Base-by-base conservation (phyloP, 1,140 invertebrate genomes). In the Aphaenogaster rudis region DNA sequence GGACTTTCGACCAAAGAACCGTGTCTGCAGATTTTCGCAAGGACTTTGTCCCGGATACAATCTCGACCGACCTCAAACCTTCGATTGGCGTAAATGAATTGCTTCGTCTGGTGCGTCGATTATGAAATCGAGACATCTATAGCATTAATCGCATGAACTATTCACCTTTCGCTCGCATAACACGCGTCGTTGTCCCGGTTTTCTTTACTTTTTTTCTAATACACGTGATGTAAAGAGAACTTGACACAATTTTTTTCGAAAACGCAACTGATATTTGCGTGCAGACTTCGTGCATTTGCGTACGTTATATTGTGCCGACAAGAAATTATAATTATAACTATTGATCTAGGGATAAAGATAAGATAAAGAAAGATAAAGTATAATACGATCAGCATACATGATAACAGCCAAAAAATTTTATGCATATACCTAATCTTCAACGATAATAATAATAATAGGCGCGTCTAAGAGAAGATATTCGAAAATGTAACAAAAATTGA, bases 91-190 rank as follows among this genome's bases (percentile, higher is more conserved):
- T 48, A 28, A 50, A 85, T 21, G 52, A 52, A 42, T 59, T 61
- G n/a, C 45, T 15, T 52, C 15, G 45, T 69, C 39, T 81, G 63
- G 28, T 8, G 45, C 9, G 17, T 52, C n/a, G 13, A 33, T 88
- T 74, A 79, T 13, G 52, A 36, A 88, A 54, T 67, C 45, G 9
- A 82, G 36, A 77, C 17, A 69, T 76, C 7, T 15, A 50, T 5
- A 17, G 48, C 8, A 17, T 52, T 87, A 76, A 84, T 79, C 63
- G 80, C 50, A 8, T 80, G 74, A 86, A 88, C 87, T 78, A 64
- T 50, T 59, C n/a, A 88, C 71, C 64, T 78, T 17, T 64, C 36
- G 52, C 8, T 42, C 42, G 42, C 54, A 57, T 48, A 82, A 28
- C 17, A 48, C 79, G 50, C 21, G 21, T 45, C 13, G 8, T 54